Base-by-base conservation (phyloP, 2,888 invertebrate genomes). In the Nemoura dubitans region DNA sequence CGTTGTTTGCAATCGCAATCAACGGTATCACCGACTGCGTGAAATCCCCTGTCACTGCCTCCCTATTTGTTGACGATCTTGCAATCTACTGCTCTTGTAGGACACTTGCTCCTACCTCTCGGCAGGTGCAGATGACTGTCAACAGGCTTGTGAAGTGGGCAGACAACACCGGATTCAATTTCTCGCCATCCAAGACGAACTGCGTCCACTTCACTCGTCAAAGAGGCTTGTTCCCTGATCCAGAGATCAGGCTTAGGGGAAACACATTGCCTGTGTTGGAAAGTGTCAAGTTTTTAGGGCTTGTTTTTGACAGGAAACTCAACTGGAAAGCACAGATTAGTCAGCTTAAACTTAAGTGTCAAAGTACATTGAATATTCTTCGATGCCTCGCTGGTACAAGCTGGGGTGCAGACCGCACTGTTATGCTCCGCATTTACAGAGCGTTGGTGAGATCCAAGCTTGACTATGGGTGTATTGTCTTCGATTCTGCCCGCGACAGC, bases 1-100 rank as follows among this genome's bases (percentile, higher is more conserved):
- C 85, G 28, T 77, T 87, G 16, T 87, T 87, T 36, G 59, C 84
- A 21, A 82, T 87, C 43, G 85, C 85, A 28, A 87, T 87, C n/a
- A n/a, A 85, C 30, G 87, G 86, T 26, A 76, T 87, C 21, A 42
- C 78, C 5, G 42, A 30, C n/a, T 82, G 83, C 16, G 77, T 86
- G n/a, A 83, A 85, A 36, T 82, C 42, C 26, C 84, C 86, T 25
- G 42, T 86, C 0, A 29, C 29, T 29, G 83, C 43, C 83, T 86
- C 86, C 25, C 83, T 86, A n/a, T 85, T 78, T 77, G 86, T 86
- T 14, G 86, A 84, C 25, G 86, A 86, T 42, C 84, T 86, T 27
- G 77, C 86, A 0, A 86, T 86, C 43, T 86, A 29, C 36, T 86
- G 81, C 83, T 27, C 59, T 29, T 76, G 42, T 30, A 36, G 84